Conservation (phyloP, 2,797 vertebrate species). For the Sus cebifrons region DNA sequence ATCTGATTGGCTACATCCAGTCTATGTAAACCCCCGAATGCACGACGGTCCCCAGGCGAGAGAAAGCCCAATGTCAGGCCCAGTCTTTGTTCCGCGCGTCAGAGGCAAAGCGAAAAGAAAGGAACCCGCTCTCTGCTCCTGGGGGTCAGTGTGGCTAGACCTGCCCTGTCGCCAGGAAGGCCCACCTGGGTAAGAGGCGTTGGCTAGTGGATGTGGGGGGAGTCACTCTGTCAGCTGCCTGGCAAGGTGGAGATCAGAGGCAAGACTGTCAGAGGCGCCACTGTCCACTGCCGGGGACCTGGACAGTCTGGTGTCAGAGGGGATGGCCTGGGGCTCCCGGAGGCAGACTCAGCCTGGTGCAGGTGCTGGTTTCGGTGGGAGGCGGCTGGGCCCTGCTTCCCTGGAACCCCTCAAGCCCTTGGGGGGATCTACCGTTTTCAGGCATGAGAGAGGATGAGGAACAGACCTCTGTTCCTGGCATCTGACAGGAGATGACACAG, state of each 20-base stretch:
- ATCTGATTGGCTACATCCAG: not conserved
- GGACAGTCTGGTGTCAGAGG: not conserved
- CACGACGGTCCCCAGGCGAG: not conserved
- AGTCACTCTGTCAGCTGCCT: not conserved
- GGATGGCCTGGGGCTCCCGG: not conserved
- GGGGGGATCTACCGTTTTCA: not conserved
- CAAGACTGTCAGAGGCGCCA: not conserved
- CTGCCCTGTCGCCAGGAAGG: not conserved
- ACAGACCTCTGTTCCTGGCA: no score
- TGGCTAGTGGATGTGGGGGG: not conserved
- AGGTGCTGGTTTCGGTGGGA: not conserved
- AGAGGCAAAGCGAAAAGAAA: not conserved
- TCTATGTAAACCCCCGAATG: not conserved
- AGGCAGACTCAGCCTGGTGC: fast-evolving
- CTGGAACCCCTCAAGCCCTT: not conserved
- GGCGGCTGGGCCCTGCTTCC: not conserved
- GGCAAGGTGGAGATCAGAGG: not conserved
- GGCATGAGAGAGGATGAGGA: no score
- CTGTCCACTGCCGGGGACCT: not conserved
- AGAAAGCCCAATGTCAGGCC: no score
- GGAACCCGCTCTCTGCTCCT: not conserved
- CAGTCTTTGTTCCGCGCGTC: not conserved
- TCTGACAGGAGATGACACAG: not conserved
- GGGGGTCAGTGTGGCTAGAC: not conserved
- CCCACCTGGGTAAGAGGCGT: not conserved